Evolutionary conservation across 1,140 invertebrate genomes (phyloP).

Genomic region (Drosophila subobscura): DNA sequence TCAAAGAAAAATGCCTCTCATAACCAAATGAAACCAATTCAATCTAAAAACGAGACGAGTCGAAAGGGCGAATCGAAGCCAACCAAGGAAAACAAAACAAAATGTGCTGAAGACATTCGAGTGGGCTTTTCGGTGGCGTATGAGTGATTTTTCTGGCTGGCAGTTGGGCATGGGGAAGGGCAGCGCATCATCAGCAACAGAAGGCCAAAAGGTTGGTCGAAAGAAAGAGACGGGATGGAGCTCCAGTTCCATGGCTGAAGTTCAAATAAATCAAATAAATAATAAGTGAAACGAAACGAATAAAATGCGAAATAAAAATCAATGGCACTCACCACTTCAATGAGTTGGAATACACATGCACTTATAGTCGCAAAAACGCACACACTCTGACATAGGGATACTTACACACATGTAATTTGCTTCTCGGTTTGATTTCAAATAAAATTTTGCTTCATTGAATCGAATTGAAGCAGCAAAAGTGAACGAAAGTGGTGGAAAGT

Average conservation of each 20-base stretch:
- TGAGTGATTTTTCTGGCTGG: constrained; percentile 62
- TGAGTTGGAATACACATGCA: constrained; percentile 65
- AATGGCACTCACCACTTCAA: constrained; percentile 76
- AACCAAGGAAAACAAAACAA: constrained; percentile 33
- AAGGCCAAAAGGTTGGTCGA: constrained; percentile 26
- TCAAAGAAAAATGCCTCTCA: constrained; percentile 40
- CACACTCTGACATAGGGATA: background rate
- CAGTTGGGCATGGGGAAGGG: background rate
- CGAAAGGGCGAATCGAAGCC: background rate
- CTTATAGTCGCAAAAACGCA: constrained; percentile 10
- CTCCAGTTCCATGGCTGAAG: constrained; percentile 36
- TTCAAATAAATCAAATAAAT: constrained; percentile 81
- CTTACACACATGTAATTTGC: constrained; percentile 63
- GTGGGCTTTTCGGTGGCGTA: constrained; percentile 57
- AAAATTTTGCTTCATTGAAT: constrained; percentile 79
- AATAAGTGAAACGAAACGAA: constrained; percentile 80
- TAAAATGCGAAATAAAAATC: constrained; percentile 80
- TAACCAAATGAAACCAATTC: constrained; percentile 35
- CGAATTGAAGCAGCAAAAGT: constrained; percentile 73
- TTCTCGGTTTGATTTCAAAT: constrained; percentile 79
- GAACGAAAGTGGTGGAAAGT: constrained; percentile 19
- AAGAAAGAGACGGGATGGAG: background rate
- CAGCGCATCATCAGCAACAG: background rate
- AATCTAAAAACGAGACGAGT: constrained; percentile 15
- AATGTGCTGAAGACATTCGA: constrained; percentile 52